These are phyloP conservation scores for Neodontobutis hainanensis DNA, from an alignment of 2,113 vertebrate genomes.

Conservation along the genomic window DNA sequence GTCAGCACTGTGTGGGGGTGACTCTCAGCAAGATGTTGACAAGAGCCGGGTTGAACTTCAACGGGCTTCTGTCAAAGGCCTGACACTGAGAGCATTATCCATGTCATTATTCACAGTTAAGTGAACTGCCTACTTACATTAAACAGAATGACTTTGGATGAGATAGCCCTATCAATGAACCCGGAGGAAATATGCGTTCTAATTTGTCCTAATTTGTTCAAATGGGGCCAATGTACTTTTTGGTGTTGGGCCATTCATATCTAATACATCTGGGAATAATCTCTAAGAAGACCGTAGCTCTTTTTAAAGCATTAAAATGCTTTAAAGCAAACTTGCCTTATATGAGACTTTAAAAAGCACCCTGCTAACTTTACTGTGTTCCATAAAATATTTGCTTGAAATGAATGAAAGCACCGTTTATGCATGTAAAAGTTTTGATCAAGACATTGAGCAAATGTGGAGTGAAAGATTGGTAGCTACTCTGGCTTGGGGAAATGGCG, in stretches of 20 bases:
- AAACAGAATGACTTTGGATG: slow-evolving; percentile 56
- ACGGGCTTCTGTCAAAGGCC: slow-evolving; percentile 69
- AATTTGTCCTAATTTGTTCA: slow-evolving; percentile 43
- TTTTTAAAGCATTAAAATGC: slow-evolving; percentile 46
- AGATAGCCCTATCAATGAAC: slow-evolving; percentile 32
- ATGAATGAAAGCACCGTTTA: slow-evolving; percentile 39
- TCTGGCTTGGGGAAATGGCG: slow-evolving; percentile 37
- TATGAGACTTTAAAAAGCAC: slow-evolving; percentile 39
- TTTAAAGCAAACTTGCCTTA: slow-evolving; percentile 27
- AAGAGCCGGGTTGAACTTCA: slow-evolving; percentile 63
- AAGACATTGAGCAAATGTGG: slow-evolving; percentile 53
- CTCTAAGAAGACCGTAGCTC: slow-evolving; percentile 47
- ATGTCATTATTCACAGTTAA: slow-evolving; percentile 71
- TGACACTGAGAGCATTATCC: slow-evolving; percentile 74
- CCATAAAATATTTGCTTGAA: slow-evolving; percentile 51
- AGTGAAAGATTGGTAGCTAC: slow-evolving; percentile 36
- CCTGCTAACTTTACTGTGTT: slow-evolving; percentile 46
- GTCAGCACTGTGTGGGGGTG: slow-evolving; percentile 71
- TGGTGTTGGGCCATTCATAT: slow-evolving; percentile 23
- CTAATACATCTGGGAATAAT: slow-evolving; percentile 29
- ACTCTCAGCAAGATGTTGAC: slow-evolving; percentile 73
- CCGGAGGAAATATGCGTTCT: slow-evolving; percentile 6
- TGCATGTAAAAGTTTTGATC: slow-evolving; percentile 44
- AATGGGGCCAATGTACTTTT: slow-evolving; percentile 40
- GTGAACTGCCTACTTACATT: slow-evolving; percentile 68